These are phyloP conservation scores for Montipora capricornis DNA, from an alignment of 64 coral and sea anemone genomes.

Conservation along the genomic window DNA sequence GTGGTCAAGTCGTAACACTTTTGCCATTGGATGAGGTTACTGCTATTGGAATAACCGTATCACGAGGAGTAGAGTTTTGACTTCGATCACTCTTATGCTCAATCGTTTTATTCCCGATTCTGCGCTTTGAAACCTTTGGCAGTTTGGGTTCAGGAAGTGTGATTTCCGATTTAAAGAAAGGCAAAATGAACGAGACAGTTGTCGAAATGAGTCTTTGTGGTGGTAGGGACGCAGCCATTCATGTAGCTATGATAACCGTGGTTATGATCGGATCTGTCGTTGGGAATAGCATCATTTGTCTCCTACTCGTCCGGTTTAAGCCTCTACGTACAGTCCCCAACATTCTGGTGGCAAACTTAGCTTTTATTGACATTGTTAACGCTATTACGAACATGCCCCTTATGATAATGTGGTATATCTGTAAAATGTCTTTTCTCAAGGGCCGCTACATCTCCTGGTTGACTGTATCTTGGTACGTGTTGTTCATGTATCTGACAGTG, in stretches of 20 bases:
- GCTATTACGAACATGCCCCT: constrained; percentile 67
- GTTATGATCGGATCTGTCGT: constrained; percentile 46
- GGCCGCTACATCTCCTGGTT: constrained; percentile 58
- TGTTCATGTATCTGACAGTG: constrained; percentile 73
- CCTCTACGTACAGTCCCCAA: constrained; percentile 72
- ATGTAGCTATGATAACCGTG: constrained; percentile 33
- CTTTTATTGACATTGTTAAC: constrained; percentile 65
- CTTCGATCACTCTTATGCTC: too few species aligned
- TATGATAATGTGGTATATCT: constrained; percentile 74
- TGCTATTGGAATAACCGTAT: too few species aligned
- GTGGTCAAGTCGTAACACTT: too few species aligned
- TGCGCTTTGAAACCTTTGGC: background rate
- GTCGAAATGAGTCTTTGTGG: background rate
- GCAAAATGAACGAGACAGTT: background rate
- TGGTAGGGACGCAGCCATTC: background rate
- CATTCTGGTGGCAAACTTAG: constrained; percentile 70
- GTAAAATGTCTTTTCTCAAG: constrained; percentile 37
- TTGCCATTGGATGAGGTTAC: too few species aligned
- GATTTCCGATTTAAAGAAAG: background rate
- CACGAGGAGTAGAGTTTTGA: too few species aligned
- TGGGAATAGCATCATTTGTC: constrained; percentile 55
- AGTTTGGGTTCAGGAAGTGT: background rate
- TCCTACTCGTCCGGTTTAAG: constrained; percentile 48
- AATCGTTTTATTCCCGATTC: background rate
- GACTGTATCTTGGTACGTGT: constrained; percentile 50